Evolutionary conservation across 2,797 vertebrate species (phyloP), one percentile per base, ranked within the genome.

Genomic region (Hydrolagus colliei): DNA sequence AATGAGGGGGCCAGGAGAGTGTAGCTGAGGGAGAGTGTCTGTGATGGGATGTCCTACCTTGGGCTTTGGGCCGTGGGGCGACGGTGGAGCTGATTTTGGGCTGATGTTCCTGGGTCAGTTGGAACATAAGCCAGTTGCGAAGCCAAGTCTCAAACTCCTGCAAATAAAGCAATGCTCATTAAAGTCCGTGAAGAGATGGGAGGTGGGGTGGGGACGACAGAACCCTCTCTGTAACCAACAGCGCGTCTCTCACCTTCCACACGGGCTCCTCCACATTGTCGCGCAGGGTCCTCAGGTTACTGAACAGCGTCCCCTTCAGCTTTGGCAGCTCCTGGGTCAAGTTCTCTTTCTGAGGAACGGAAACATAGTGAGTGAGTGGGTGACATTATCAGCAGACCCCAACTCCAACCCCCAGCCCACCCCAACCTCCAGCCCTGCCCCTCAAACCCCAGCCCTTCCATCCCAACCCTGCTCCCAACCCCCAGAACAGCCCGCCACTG

Each of bases 41-140:
- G 86, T 62, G 63, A 85, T 84, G 82, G 59, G 76, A 59, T 67
- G 27, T 84, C 87, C 13, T 52, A 79, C 68, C 75, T 2, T 65
- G 72, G 85, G 65, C 16, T 61, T 85, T 79, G 84, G 74, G 86
- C 22, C 32, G 59, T 61, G 67, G 86, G 67, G 41, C 7, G 1
- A 86, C 86, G 9, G 91, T 0, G 88, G 86, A 1, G 87, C 86
- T 0, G 22, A 52, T 8, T 52, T 86, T n/a, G 7, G 93, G 18
- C 4, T 85, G 89, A n/a, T 79, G 85, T 86, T 93, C 89, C 90
- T 95, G 95, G 89, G 95, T 94, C 93, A 94, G 92, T 86, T 96
- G 92, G 88, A 98, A 97, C 86, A 97, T 90, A 87, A 97, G 92
- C 96, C 96, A 97, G 67, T 95, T 91, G 86, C 93, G 91, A 94